Evolutionary conservation across 2,888 invertebrate genomes (phyloP).

Genomic region (Labia minor): DNA sequence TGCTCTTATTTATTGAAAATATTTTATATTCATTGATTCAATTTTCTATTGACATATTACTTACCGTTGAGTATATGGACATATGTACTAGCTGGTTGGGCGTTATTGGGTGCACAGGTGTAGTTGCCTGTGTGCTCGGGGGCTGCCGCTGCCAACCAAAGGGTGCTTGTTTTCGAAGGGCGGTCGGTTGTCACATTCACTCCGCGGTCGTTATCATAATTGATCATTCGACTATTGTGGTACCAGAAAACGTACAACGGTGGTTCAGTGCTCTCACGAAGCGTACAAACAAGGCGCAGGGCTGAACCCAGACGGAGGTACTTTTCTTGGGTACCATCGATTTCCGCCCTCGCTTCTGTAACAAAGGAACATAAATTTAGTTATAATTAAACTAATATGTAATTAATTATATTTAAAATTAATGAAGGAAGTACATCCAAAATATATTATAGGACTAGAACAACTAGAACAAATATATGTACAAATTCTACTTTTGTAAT

Average conservation of each 20-base stretch:
- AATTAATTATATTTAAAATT: too few relatives aligned
- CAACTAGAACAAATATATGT: too few relatives aligned
- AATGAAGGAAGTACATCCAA: too few relatives aligned
- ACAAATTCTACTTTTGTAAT: too few relatives aligned
- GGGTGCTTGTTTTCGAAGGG: conserved; percentile 30
- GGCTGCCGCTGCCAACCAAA: conserved; percentile 48
- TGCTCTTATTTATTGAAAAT: too few relatives aligned
- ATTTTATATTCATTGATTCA: too few relatives aligned
- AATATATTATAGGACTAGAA: too few relatives aligned
- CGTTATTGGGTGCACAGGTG: conserved; percentile 80
- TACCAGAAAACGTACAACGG: conserved; percentile 81
- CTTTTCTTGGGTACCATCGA: conserved; percentile 74
- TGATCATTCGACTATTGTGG: conserved; percentile 74
- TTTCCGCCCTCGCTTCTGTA: conserved; percentile 75
- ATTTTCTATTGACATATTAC: too few relatives aligned
- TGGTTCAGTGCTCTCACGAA: conserved; percentile 72
- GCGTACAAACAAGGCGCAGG: conserved; percentile 66
- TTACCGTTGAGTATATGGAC: conserved; percentile 84
- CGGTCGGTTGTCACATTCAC: conserved; percentile 41
- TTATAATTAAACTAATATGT: too few relatives aligned
- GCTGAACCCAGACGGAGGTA: conserved; percentile 79
- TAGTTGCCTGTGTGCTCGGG: conserved; percentile 68
- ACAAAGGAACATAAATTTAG: conserved; percentile 16
- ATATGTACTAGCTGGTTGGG: conserved; percentile 74
- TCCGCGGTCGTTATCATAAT: conserved; percentile 55